A percentile compares a stretch with the other conserved stretches of the same genome.
Evolutionary conservation across 2,888 invertebrate species (phyloP).

Genomic region (Drosophila meridiana): DNA sequence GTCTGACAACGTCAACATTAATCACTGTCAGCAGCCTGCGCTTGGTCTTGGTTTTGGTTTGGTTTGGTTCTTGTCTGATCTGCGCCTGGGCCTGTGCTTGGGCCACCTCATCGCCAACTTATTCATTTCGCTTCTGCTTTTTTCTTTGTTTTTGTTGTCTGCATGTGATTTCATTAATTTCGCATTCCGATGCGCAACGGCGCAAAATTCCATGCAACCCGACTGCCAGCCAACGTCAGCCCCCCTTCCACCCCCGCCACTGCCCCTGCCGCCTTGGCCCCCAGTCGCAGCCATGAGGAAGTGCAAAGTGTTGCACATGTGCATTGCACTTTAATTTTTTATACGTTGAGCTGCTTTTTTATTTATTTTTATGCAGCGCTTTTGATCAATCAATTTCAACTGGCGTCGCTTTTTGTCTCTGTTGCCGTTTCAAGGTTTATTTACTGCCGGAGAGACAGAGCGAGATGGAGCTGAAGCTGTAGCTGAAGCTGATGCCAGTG

Average conservation of each 20-base stretch:
- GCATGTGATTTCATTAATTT: slow-evolving; percentile 79
- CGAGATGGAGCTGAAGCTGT: not conserved
- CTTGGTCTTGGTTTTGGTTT: slow-evolving; percentile 14
- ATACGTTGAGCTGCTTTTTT: slow-evolving; percentile 44
- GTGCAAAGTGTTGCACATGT: slow-evolving; percentile 81
- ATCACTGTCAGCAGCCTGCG: slow-evolving; percentile 72
- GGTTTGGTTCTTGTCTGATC: slow-evolving; percentile 12
- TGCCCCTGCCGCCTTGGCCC: not conserved
- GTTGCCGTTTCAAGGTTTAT: slow-evolving; percentile 58
- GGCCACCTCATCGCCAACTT: slow-evolving; percentile 73
- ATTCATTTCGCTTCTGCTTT: not conserved
- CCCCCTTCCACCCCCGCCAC: not conserved
- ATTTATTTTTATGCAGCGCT: slow-evolving; percentile 41
- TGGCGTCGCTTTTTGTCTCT: slow-evolving; percentile 55
- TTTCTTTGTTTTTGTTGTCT: slow-evolving; percentile 40
- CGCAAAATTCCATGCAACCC: slow-evolving; percentile 69
- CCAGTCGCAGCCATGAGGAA: slow-evolving; percentile 63
- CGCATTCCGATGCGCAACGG: slow-evolving; percentile 78
- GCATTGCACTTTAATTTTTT: slow-evolving; percentile 74
- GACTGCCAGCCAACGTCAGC: not conserved
- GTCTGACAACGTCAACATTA: slow-evolving; percentile 66
- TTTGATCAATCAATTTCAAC: slow-evolving; percentile 80
- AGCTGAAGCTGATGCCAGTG: slow-evolving; percentile 29
- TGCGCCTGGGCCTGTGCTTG: slow-evolving; percentile 42
- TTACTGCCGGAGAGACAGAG: slow-evolving; percentile 38